Conservation (phyloP, 2,797 vertebrate genomes). For the Halcyon leucocephala region DNA sequence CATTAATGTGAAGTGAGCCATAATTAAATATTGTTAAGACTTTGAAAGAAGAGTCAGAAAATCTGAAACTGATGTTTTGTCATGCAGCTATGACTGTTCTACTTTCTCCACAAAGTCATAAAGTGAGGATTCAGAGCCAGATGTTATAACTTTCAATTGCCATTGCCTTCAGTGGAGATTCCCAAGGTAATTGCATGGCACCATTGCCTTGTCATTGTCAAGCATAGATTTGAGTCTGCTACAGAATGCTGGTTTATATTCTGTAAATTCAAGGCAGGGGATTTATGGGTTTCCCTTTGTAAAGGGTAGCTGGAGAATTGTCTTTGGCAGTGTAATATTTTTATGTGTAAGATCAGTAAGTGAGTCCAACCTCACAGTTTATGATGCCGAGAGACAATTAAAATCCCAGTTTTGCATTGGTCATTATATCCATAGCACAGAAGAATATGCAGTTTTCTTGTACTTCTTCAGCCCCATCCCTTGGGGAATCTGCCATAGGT, state of each 20-base stretch:
- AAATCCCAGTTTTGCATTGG: background rate
- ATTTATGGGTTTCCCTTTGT: conserved; percentile 1
- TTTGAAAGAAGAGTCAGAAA: background rate
- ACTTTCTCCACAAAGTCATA: background rate
- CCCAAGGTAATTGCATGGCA: background rate
- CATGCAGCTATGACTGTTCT: background rate
- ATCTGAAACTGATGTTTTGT: background rate
- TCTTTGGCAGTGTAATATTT: background rate
- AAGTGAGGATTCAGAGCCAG: background rate
- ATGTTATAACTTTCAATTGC: background rate
- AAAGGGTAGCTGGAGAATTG: background rate
- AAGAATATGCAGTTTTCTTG: background rate
- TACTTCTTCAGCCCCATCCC: background rate
- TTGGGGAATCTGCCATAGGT: background rate
- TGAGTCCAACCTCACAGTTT: background rate
- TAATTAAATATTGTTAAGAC: background rate
- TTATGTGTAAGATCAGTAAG: background rate
- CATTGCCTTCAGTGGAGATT: background rate
- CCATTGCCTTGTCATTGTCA: conserved; percentile 2
- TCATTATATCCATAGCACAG: background rate
- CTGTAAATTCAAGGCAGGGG: background rate
- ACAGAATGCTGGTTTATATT: background rate
- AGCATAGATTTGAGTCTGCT: background rate
- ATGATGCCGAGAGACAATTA: background rate
- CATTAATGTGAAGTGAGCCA: background rate